Evolutionary conservation across 2,113 vertebrate genomes (phyloP).

Genomic region (Podarcis cretensis): DNA sequence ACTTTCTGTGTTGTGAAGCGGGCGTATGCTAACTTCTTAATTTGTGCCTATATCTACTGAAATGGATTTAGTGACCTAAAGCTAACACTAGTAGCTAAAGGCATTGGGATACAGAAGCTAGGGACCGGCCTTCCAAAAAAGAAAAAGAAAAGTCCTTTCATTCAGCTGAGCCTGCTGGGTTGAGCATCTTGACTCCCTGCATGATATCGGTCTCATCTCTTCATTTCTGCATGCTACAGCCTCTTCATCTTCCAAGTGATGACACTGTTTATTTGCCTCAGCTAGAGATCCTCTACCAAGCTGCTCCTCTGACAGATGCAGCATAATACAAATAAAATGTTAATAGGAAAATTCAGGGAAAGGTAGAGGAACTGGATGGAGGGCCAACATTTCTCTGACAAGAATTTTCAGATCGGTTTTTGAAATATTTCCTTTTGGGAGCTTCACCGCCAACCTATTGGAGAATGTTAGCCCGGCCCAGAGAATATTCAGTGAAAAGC

Average conservation of each 20-base stretch:
- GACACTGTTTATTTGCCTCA: background rate
- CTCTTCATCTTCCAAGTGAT: background rate
- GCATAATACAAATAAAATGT: background rate
- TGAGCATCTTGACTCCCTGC: background rate
- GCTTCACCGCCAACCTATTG: background rate
- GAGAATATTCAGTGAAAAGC: background rate
- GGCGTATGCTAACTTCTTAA: background rate
- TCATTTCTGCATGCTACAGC: background rate
- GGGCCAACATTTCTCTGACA: background rate
- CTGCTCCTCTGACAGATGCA: background rate
- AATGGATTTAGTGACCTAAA: too few relatives aligned
- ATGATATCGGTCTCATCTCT: background rate
- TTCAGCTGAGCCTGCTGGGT: background rate
- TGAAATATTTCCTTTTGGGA: background rate
- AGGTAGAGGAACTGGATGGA: background rate
- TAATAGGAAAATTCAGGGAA: background rate
- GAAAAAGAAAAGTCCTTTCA: background rate
- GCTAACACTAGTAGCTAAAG: background rate
- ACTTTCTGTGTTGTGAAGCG: background rate
- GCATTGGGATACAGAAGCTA: background rate
- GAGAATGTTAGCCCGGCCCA: background rate
- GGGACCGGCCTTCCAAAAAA: too few relatives aligned
- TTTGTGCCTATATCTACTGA: background rate
- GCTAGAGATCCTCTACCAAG: background rate
- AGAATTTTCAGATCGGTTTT: background rate